Percentiles rank a stretch among this genome's conserved stretches.
These are phyloP conservation scores for Haemorhous mexicanus DNA, from an alignment of 2,113 vertebrate genomes.

Conservation along the genomic window DNA sequence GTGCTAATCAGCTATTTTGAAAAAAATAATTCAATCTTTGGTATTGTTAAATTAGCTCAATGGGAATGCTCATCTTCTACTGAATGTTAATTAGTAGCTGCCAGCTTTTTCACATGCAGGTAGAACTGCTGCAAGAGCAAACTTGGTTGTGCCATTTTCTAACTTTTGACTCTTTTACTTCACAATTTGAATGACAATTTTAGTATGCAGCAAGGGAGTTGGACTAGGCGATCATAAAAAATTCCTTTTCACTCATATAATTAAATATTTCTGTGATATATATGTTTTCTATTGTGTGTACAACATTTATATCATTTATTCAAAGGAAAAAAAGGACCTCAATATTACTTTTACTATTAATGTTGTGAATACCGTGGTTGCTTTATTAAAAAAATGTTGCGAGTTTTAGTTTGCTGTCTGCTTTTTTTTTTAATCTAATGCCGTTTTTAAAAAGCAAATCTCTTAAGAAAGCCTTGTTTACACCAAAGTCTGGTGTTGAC, in stretches of 20 bases:
- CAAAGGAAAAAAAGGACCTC: neutral
- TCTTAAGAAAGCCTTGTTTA: neutral
- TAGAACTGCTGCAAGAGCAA: neutral
- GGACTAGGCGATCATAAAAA: neutral
- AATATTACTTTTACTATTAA: neutral
- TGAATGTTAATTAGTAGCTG: neutral
- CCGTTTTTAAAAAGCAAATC: neutral
- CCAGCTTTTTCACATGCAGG: neutral
- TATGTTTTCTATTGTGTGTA: neutral
- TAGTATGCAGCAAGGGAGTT: rapidly evolving
- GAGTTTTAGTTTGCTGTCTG: neutral
- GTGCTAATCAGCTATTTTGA: neutral
- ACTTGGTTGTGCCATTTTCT: neutral
- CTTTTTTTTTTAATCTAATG: neutral
- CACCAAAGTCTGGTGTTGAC: neutral
- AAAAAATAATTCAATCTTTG: neutral
- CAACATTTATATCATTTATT: neutral
- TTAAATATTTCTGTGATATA: neutral
- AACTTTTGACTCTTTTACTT: neutral
- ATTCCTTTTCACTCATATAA: neutral
- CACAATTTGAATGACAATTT: neutral
- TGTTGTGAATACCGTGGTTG: neutral
- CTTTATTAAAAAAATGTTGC: neutral
- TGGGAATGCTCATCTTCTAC: neutral
- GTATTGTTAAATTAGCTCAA: neutral